These are phyloP conservation scores for Tenodera sinensis DNA, from an alignment of 2,888 invertebrate genomes.

Conservation along the genomic window DNA sequence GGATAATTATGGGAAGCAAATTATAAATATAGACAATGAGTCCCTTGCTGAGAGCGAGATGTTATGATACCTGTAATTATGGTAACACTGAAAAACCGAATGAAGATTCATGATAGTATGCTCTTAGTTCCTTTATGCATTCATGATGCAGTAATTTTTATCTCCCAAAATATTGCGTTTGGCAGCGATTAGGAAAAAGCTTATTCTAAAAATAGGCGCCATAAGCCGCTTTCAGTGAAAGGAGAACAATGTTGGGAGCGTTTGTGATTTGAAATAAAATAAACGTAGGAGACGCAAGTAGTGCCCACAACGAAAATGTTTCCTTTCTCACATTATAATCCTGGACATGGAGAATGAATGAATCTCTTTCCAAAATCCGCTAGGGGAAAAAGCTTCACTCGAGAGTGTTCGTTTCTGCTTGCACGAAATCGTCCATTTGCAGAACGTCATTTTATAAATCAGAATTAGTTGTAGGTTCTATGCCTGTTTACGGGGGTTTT, in stretches of 20 bases:
- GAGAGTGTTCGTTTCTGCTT: background rate
- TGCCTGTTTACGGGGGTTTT: background rate
- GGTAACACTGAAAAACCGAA: too few relatives aligned
- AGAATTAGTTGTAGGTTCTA: background rate
- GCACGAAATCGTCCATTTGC: background rate
- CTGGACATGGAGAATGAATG: background rate
- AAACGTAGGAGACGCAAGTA: background rate
- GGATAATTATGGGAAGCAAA: too few relatives aligned
- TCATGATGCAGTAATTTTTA: too few relatives aligned
- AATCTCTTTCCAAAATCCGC: background rate
- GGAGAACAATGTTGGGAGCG: background rate
- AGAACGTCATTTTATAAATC: background rate
- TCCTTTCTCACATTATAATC: background rate
- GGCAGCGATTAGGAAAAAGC: too few relatives aligned
- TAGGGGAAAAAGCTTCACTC: background rate
- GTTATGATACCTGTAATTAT: too few relatives aligned
- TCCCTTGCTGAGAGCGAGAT: too few relatives aligned
- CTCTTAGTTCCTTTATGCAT: too few relatives aligned
- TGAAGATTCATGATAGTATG: too few relatives aligned
- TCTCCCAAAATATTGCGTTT: too few relatives aligned
- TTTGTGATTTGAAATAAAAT: background rate
- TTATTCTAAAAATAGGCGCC: too few relatives aligned
- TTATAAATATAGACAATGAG: too few relatives aligned
- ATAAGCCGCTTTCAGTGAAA: background rate
- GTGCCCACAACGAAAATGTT: background rate